phyloP scores from a whole-genome alignment of 2,113 vertebrate species.

The Dipodomys merriami region DNA sequence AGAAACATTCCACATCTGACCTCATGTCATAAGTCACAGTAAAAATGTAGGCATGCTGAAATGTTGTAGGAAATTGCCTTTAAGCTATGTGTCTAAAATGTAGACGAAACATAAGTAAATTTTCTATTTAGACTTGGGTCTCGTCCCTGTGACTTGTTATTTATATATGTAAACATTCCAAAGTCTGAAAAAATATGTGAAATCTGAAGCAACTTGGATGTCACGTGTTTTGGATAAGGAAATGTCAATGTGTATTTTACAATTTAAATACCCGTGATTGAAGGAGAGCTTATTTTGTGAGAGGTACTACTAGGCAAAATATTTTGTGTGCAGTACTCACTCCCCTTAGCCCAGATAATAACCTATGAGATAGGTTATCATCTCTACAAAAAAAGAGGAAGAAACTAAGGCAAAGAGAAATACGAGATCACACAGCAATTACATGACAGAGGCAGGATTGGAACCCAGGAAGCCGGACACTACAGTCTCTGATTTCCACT shows the following conservation, averaged over 20 bases:
- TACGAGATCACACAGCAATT: neutral
- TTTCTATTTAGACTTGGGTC: neutral
- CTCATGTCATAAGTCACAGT: neutral
- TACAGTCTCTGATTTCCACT: neutral
- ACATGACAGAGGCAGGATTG: neutral
- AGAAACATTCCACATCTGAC: neutral
- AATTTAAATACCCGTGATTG: fast-evolving
- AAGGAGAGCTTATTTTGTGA: neutral
- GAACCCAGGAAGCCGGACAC: neutral
- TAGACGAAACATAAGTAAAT: neutral
- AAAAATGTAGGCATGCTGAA: neutral
- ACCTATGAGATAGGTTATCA: neutral
- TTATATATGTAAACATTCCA: neutral
- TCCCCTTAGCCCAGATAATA: neutral
- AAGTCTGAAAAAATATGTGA: neutral
- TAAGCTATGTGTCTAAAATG: neutral
- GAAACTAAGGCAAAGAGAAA: neutral
- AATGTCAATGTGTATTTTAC: neutral
- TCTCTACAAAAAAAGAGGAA: neutral
- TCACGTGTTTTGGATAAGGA: neutral
- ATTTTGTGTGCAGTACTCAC: neutral
- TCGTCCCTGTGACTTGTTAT: neutral
- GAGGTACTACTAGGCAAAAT: neutral
- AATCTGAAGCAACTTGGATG: neutral
- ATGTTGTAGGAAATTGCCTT: neutral